Conservation (phyloP, 2,888 invertebrate genomes). For the Molorchus minor region DNA sequence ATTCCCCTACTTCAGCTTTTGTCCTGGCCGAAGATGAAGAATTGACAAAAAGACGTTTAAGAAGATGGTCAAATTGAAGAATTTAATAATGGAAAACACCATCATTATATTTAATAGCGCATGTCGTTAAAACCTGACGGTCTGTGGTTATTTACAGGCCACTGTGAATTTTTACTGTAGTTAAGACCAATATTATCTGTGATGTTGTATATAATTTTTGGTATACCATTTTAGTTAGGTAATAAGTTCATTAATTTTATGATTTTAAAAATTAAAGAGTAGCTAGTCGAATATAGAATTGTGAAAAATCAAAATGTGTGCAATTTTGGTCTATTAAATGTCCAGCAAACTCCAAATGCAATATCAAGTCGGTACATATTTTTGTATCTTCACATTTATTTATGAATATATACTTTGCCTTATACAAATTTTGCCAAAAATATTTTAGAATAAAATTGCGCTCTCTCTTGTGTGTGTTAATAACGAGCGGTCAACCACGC, state of each 20-base stretch:
- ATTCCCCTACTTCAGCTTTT: conserved; percentile 85
- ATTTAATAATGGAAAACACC: conserved; percentile 31
- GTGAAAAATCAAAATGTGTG: conserved; percentile 6
- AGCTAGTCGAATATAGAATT: conserved; percentile 13
- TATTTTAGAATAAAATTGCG: too few relatives aligned
- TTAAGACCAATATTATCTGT: conserved; percentile 43
- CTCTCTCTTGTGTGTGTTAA: too few relatives aligned
- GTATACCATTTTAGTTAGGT: conserved; percentile 39
- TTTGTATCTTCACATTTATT: not conserved
- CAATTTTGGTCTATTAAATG: too few relatives aligned
- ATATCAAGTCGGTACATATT: not conserved
- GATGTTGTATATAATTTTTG: conserved; percentile 46
- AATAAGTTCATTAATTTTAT: conserved; percentile 16
- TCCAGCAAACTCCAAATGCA: not conserved
- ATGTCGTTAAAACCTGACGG: conserved; percentile 6
- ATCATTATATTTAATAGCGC: conserved; percentile 32
- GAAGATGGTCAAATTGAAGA: conserved; percentile 31
- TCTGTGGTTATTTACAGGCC: not conserved
- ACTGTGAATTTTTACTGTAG: conserved; percentile 3
- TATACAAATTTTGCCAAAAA: not conserved
- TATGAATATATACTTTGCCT: not conserved
- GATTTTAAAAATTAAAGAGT: conserved; percentile 7
- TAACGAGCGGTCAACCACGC: too few relatives aligned
- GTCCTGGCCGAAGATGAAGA: conserved; percentile 57
- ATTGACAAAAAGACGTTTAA: conserved; percentile 2